A percentile compares a stretch with the other conserved stretches of the same genome.
Conservation (phyloP, 2,797 vertebrate genomes). For the Periparus ater region DNA sequence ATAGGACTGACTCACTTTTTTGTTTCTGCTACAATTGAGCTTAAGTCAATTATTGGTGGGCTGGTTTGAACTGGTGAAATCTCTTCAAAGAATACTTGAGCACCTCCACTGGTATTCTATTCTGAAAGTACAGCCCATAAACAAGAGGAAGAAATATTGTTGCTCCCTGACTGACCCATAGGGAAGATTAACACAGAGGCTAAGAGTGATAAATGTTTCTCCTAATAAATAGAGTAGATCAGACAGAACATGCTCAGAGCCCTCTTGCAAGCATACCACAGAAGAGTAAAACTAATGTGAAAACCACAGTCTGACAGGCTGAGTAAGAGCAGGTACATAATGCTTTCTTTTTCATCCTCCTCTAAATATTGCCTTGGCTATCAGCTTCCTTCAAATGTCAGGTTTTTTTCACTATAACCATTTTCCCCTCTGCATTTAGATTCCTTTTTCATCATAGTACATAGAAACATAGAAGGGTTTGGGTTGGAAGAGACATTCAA, state of each 20-base stretch:
- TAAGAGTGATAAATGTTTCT: neutral
- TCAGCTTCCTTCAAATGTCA: neutral
- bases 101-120: neutral
- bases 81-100: neutral
- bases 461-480: neutral
- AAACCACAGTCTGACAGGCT: neutral
- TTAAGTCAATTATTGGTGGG: neutral
- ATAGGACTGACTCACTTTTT: neutral
- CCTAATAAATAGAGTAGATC: neutral
- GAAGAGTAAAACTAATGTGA: neutral
- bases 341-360: neutral
- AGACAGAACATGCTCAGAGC: neutral
- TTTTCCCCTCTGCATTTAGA: neutral
- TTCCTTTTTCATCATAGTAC: neutral
- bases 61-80: neutral
- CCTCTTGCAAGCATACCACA: neutral
- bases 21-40: neutral
- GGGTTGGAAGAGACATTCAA: neutral
- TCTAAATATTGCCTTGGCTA: neutral
- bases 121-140: neutral
- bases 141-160: neutral
- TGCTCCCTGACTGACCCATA: neutral
- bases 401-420: neutral
- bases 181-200: neutral
- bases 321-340: neutral